phyloP scores from a whole-genome alignment of 2,113 vertebrate species.

The Neoarius graeffei region DNA sequence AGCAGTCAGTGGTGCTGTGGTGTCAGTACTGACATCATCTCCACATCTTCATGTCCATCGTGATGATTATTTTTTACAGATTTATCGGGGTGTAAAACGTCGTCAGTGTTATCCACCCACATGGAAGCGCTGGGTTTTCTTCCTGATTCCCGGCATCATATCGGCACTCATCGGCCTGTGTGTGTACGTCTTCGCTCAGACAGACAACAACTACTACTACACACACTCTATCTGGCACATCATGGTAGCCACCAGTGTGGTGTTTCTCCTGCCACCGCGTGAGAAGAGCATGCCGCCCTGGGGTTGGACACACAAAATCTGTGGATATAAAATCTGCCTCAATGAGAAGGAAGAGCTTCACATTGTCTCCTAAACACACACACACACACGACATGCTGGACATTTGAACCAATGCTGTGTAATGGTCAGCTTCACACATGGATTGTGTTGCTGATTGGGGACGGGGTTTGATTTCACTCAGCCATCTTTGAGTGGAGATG shows the following conservation, averaged over 20 bases:
- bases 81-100: slow-evolving; percentile 77
- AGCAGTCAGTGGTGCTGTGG: neutral
- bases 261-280: slow-evolving; percentile 86
- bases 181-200: slow-evolving; percentile 87
- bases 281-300: slow-evolving; percentile 73
- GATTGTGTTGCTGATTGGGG: neutral
- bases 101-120: slow-evolving; percentile 86
- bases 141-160: slow-evolving; percentile 82
- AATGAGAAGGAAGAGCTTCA: slow-evolving; percentile 85
- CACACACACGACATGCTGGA: neutral
- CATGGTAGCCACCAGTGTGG: slow-evolving; percentile 86
- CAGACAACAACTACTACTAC: slow-evolving; percentile 93
- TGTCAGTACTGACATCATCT: neutral
- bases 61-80: slow-evolving; percentile 64
- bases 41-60: neutral
- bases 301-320: slow-evolving; percentile 80
- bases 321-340: slow-evolving; percentile 88
- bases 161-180: slow-evolving; percentile 82
- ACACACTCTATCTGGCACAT: slow-evolving; percentile 95
- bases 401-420: too few relatives aligned
- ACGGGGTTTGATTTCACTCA: neutral
- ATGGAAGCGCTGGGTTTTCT: slow-evolving; percentile 92
- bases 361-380: slow-evolving; percentile 69
- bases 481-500: too few relatives aligned
- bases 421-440: neutral